phyloP scores from a whole-genome alignment of 92 coral and sea anemone species.

The Porites divaricata region DNA sequence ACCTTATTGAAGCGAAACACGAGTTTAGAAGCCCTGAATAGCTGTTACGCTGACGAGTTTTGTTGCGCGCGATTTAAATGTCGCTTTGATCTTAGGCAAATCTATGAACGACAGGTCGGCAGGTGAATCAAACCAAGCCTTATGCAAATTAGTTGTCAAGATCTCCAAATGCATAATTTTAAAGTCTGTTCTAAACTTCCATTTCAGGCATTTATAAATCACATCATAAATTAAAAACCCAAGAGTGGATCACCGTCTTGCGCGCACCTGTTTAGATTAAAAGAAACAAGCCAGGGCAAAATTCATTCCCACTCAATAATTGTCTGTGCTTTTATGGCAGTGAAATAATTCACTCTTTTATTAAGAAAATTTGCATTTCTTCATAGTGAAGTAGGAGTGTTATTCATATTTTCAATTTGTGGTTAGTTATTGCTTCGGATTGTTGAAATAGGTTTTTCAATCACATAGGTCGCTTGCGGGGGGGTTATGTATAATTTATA shows the following conservation, averaged over 20 bases:
- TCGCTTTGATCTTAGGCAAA: conserved; percentile 51
- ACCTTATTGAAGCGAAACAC: background rate
- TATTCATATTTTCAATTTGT: conserved; percentile 54
- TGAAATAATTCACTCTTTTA: conserved; percentile 16
- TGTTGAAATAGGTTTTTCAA: conserved; percentile 34
- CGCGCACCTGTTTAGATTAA: conserved; percentile 9
- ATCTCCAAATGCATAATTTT: conserved; percentile 43
- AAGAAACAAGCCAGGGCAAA: background rate
- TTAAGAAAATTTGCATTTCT: conserved; percentile 40
- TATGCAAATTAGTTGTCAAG: conserved; percentile 50
- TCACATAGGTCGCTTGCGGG: conserved; percentile 29
- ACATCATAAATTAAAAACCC: conserved; percentile 4
- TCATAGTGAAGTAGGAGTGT: conserved; percentile 10
- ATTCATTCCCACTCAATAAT: conserved; percentile 17
- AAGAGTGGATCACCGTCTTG: conserved; percentile 19
- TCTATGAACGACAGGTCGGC: conserved; percentile 38
- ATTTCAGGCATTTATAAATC: conserved; percentile 25
- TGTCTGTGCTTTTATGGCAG: background rate
- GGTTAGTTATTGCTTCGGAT: conserved; percentile 40
- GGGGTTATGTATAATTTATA: conserved; percentile 42
- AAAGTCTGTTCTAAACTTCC: conserved; percentile 15
- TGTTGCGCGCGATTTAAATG: conserved; percentile 34
- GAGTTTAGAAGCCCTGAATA: background rate
- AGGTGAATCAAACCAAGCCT: conserved; percentile 59
- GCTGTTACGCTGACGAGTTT: conserved; percentile 5